Conservation (phyloP, 2,888 invertebrate genomes). For the Lasius platythorax region DNA sequence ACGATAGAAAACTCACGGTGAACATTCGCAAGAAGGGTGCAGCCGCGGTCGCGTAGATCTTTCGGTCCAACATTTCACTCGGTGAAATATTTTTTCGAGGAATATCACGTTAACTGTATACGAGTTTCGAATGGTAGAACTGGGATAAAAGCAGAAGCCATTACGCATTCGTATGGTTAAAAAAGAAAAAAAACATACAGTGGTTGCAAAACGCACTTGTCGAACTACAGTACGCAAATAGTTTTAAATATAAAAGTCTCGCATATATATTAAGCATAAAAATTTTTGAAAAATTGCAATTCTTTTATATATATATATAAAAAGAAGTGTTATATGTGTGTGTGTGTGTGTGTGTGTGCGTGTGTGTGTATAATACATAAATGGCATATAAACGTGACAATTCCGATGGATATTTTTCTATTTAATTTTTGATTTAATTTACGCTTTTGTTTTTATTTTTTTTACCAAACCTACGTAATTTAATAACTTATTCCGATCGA, state of each 20-base stretch:
- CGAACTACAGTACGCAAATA: neutral
- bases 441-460: too few relatives aligned
- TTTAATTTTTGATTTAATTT: neutral
- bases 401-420: neutral
- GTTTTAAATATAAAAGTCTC: neutral
- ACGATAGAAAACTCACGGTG: constrained; percentile 52
- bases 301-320: neutral
- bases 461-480: neutral
- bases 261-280: neutral
- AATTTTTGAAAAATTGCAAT: neutral
- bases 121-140: constrained; percentile 31
- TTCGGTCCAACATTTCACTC: constrained; percentile 32
- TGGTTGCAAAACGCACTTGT: constrained; percentile 2
- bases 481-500: neutral
- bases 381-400: neutral
- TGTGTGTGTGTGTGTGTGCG: too few relatives aligned
- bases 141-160: constrained; percentile 37
- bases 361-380: too few relatives aligned
- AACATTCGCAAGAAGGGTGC: constrained; percentile 6
- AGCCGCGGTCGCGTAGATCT: constrained; percentile 21
- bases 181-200: constrained; percentile 23
- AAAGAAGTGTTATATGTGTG: too few relatives aligned
- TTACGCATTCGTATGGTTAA: constrained; percentile 39
- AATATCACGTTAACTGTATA: constrained; percentile 51
- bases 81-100: constrained; percentile 61